Evolutionary conservation across 2,888 invertebrate species (phyloP).

Genomic region (Nomada goodeniana): DNA sequence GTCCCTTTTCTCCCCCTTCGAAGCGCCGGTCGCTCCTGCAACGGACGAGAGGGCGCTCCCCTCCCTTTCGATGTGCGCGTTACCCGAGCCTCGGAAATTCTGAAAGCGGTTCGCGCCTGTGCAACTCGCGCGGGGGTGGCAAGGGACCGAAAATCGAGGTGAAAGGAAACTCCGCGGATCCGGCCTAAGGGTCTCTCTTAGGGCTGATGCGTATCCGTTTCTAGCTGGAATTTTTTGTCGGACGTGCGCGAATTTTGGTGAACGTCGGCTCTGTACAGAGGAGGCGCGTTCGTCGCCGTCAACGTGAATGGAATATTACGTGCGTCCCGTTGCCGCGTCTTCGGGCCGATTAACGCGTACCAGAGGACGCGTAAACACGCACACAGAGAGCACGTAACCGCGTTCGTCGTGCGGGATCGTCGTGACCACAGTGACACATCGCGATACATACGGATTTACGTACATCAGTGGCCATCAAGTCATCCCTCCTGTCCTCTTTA

Average conservation of each 20-base stretch:
- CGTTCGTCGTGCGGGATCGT: background rate
- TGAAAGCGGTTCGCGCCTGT: constrained; percentile 78
- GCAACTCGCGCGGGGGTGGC: constrained; percentile 76
- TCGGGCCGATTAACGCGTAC: background rate
- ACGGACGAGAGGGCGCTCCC: constrained; percentile 38
- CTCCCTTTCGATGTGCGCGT: constrained; percentile 67
- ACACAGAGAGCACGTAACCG: constrained; percentile 9
- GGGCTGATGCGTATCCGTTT: constrained; percentile 76
- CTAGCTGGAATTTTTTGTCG: constrained; percentile 42
- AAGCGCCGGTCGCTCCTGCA: constrained; percentile 36
- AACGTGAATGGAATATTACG: background rate
- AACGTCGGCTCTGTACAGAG: constrained; percentile 26
- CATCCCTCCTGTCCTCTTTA: background rate
- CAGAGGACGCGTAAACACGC: constrained; percentile 28
- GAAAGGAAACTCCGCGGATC: constrained; percentile 78
- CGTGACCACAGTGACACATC: constrained; percentile 22
- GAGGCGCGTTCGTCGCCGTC: background rate
- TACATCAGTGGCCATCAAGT: constrained; percentile 4
- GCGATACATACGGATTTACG: constrained; percentile 22
- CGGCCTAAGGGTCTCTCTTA: constrained; percentile 75
- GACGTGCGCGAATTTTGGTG: constrained; percentile 23
- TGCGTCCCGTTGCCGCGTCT: constrained; percentile 14
- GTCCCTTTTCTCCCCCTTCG: constrained; percentile 38
- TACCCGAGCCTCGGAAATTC: constrained; percentile 75
- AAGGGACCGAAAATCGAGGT: constrained; percentile 76